A percentile compares a stretch with the other conserved stretches of the same genome.
These are phyloP conservation scores for Zoanthus sociatus DNA, from an alignment of 92 coral and sea anemone species.

Conservation along the genomic window DNA sequence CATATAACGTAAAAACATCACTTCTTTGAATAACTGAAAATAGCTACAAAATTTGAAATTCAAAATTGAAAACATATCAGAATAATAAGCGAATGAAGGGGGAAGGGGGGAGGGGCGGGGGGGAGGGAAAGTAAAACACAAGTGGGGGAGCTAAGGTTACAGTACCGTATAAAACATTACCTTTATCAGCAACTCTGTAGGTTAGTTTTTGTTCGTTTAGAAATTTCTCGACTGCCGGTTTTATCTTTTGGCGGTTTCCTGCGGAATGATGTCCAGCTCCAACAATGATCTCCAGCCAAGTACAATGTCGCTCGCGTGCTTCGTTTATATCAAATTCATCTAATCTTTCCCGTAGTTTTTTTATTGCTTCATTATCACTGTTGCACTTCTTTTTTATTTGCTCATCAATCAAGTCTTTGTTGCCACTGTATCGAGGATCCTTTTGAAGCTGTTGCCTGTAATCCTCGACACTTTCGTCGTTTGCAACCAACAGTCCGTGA, in stretches of 20 bases:
- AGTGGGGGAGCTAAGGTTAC: no score
- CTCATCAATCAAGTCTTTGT: slow-evolving; percentile 24
- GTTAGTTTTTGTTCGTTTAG: slow-evolving; percentile 18
- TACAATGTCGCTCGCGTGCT: slow-evolving; percentile 24
- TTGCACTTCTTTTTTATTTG: slow-evolving; percentile 42
- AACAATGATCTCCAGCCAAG: slow-evolving; percentile 78
- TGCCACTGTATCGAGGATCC: neutral
- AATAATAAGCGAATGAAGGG: no score
- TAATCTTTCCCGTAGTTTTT: slow-evolving; percentile 48
- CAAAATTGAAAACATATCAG: no score
- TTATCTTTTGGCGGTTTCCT: slow-evolving; percentile 48
- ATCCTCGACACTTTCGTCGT: slow-evolving; percentile 25
- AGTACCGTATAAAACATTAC: neutral
- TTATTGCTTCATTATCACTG: slow-evolving; percentile 70
- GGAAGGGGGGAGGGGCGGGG: no score
- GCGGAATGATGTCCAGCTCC: slow-evolving; percentile 79
- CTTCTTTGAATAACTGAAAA: no score
- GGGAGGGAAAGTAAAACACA: no score
- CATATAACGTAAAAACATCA: no score
- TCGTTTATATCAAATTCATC: slow-evolving; percentile 31
- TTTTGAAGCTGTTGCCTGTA: slow-evolving; percentile 20
- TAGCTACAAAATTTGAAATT: no score
- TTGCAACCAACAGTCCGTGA: slow-evolving; percentile 67
- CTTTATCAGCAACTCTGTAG: slow-evolving; percentile 46
- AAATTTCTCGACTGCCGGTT: slow-evolving; percentile 66